Evolutionary conservation across 1,140 invertebrate species (phyloP), one percentile per base, ranked within the genome.

Genomic region (Dolichoris vasculosae): DNA sequence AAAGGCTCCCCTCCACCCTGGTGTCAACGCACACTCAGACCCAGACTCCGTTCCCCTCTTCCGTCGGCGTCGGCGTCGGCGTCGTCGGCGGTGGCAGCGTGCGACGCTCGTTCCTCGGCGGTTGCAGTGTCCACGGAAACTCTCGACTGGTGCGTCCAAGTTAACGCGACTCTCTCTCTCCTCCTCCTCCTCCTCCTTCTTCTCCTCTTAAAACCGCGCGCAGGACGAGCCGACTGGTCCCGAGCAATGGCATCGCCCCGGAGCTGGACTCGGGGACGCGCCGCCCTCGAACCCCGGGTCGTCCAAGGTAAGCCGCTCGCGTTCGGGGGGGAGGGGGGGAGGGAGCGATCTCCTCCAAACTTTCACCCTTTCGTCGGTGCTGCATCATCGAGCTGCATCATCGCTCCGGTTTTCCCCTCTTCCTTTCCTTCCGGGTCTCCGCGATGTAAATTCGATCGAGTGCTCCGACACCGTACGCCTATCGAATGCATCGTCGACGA

Each of bases 201-300:
- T 2, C 15, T 17, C 48, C 15, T 17, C 64, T 7, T 35, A 17
- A 30, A 0, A 0, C 64, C 6, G 38, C n/a, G 71, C 38, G 71
- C 71, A 35, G 23, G 71, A 6, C 30, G 55, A 40, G 51, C 77
- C 48, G 32, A 59, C 55, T 55, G 13, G 46, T 55, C 32, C 75
- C 13, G 75, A 51, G 30, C 75, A 35, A 77, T 77, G 75, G 46
- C 75, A 77, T 30, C 38, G 75, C 1, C 77, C 17, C 77, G 48
- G 32, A 4, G 13, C 35, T 32, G 51, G 9, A 32, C n/a, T n/a
- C 30, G 35, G 17, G 35, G 35, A 26, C 30, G 17, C 71, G 77
- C 15, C 77, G 63, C n/a, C 77, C 32, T 1, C 78, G 78, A 32
- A 26, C 63, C 35, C 51, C 17, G n/a, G 13, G 43, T 15, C 2